Evolutionary conservation across 2,797 vertebrate species (phyloP).

Genomic region (Spondyliosoma cantharus): DNA sequence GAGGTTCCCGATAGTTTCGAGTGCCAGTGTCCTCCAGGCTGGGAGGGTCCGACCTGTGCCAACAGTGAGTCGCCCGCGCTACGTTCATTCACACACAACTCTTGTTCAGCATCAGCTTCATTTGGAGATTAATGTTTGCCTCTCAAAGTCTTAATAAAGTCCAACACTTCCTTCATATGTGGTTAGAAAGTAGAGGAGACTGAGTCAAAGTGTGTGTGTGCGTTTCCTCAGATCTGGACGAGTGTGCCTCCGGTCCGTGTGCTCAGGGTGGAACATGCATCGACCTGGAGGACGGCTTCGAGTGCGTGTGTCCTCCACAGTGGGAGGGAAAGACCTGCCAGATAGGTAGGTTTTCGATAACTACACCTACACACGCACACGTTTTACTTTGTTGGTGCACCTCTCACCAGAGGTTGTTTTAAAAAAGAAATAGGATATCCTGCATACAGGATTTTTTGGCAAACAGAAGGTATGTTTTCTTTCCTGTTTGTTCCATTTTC

Average conservation of each 20-base stretch:
- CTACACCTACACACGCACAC: neutral
- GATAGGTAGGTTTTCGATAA: constrained; percentile 82
- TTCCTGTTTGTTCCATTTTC: constrained; percentile 27
- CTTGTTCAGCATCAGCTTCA: neutral
- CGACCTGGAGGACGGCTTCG: constrained; percentile 91
- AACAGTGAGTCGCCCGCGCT: constrained; percentile 82
- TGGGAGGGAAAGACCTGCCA: constrained; percentile 96
- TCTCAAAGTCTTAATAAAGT: neutral
- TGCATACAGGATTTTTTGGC: neutral
- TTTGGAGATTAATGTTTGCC: no score
- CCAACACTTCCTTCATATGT: neutral
- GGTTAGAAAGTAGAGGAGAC: neutral
- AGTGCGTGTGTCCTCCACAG: constrained; percentile 93
- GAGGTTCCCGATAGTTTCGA: constrained; percentile 90
- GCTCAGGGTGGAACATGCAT: constrained; percentile 93
- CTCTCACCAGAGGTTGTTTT: neutral
- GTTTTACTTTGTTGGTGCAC: neutral
- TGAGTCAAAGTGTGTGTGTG: neutral
- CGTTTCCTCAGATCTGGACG: constrained; percentile 86
- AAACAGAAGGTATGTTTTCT: neutral
- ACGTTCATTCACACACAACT: neutral
- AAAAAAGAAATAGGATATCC: neutral
- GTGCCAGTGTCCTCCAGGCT: constrained; percentile 92
- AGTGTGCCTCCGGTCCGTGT: constrained; percentile 92
- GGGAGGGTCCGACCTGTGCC: constrained; percentile 93